phyloP scores from a whole-genome alignment of 2,888 invertebrate genomes.

The Elegia similella region DNA sequence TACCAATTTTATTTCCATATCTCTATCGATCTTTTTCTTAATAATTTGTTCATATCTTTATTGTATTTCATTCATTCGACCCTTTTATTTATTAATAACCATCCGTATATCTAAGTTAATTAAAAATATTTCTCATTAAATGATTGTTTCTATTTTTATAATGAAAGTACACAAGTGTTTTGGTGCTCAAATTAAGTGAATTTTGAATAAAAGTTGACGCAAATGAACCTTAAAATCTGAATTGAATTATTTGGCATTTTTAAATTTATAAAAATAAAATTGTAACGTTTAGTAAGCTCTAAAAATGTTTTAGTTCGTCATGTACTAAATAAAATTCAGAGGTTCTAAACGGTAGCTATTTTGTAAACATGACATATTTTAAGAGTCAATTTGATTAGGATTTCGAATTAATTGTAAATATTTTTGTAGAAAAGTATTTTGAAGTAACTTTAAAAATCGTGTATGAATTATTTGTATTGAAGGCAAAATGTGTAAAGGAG shows the following conservation, averaged over 20 bases:
- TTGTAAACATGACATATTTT: constrained; percentile 50
- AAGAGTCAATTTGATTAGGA: constrained; percentile 52
- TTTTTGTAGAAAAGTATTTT: constrained; percentile 41
- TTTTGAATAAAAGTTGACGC: background rate
- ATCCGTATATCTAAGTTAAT: background rate
- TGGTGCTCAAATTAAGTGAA: background rate
- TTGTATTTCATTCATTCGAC: background rate
- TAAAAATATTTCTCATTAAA: background rate
- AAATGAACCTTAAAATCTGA: background rate
- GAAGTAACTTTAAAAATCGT: constrained; percentile 36
- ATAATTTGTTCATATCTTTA: background rate
- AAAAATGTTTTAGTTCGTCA: constrained; percentile 44
- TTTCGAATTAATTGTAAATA: constrained; percentile 42
- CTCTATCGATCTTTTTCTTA: background rate
- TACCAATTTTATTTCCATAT: constrained; percentile 6
- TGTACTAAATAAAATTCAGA: constrained; percentile 41
- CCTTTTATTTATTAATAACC: background rate
- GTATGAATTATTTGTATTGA: constrained; percentile 39
- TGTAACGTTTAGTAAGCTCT: constrained; percentile 27
- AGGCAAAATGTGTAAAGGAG: constrained; percentile 46
- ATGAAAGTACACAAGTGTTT: background rate
- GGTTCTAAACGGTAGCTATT: constrained; percentile 45
- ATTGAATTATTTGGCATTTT: background rate
- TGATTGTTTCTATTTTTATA: background rate
- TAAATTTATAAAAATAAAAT: constrained; percentile 31